These are phyloP conservation scores for Agriotes lineatus DNA, from an alignment of 2,888 invertebrate species.

Conservation along the genomic window DNA sequence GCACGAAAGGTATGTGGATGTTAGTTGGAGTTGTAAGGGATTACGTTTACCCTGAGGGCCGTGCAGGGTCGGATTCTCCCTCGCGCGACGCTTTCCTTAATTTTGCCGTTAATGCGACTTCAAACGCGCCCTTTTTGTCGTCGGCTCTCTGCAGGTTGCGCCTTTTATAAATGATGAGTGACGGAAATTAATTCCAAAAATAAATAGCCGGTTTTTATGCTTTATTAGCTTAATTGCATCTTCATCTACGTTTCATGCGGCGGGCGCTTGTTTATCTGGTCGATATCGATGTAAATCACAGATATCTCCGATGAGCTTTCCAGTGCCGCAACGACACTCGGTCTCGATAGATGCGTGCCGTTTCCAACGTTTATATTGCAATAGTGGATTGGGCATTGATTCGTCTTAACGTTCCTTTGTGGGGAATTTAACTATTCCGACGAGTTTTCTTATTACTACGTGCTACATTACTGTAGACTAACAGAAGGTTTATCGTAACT, in stretches of 20 bases:
- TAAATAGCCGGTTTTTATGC: not conserved
- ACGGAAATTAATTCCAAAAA: constrained; percentile 20
- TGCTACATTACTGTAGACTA: too few species aligned
- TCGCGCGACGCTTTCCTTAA: constrained; percentile 29
- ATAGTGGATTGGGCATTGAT: too few species aligned
- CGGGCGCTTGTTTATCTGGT: not conserved
- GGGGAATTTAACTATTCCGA: too few species aligned
- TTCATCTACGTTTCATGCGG: not conserved
- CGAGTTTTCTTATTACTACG: too few species aligned
- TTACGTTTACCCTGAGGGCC: constrained; percentile 39
- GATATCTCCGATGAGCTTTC: too few species aligned
- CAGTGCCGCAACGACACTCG: too few species aligned
- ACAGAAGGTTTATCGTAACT: too few species aligned
- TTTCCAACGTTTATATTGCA: too few species aligned
- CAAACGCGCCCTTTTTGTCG: constrained; percentile 12
- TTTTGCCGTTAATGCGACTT: constrained; percentile 27
- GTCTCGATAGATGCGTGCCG: too few species aligned
- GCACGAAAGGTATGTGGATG: constrained; percentile 45
- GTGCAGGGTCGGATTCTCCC: constrained; percentile 25
- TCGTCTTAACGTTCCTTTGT: too few species aligned
- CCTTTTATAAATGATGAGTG: constrained; percentile 11
- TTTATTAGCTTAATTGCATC: constrained; percentile 14
- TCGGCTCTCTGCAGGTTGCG: not conserved
- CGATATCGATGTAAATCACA: too few species aligned
- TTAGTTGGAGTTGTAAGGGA: constrained; percentile 44